Base-by-base conservation (phyloP, 1,140 invertebrate genomes). In the Cyphomyrmex costatus region DNA sequence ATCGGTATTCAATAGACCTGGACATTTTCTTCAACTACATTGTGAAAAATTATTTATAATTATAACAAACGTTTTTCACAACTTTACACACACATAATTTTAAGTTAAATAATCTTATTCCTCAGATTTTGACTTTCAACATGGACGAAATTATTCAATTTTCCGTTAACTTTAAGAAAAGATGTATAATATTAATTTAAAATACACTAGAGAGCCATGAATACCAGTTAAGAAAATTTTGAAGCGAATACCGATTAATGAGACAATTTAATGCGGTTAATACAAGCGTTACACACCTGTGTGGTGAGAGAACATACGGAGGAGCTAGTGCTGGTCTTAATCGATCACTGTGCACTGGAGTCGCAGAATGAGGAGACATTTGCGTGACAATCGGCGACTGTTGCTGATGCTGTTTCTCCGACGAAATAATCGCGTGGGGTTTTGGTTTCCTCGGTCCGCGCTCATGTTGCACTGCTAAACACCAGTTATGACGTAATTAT, bases 381-480 rank as follows among this genome's bases (percentile, higher is more conserved):
- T 91, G 91, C 46, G 93, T 86, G n/a, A 92, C 91, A 65, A 95
- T 94, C 16, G 94, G 90, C 5, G 93, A 91, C 7, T 87, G 78
- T 86, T 92, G 92, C 56, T 92, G 92, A 76, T 91, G 94, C 85
- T 92, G 93, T 80, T 94, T 94, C 21, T 93, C 93, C 30, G 93
- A 89, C 19, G 93, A 89, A 84, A 92, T 65, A 63, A 91, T 65
- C 83, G 93, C 84, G 87, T 96, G 97, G 51, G 97, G 92, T 92
- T 98, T 99, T 0, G 98, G 98, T 93, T 99, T 99, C 30, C 99
- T 96, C 0, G 99, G 99, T 12, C 99, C 99, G 73, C 99, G 96
- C 94, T 99, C 99, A 94, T 99, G 99, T 95, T 99, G 99, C 46
- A 99, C 99, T 92, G 99, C 99, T 99, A 95, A 88, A 95, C 82